Conservation (phyloP, 2,113 vertebrate genomes). For the Lates calcarifer region DNA sequence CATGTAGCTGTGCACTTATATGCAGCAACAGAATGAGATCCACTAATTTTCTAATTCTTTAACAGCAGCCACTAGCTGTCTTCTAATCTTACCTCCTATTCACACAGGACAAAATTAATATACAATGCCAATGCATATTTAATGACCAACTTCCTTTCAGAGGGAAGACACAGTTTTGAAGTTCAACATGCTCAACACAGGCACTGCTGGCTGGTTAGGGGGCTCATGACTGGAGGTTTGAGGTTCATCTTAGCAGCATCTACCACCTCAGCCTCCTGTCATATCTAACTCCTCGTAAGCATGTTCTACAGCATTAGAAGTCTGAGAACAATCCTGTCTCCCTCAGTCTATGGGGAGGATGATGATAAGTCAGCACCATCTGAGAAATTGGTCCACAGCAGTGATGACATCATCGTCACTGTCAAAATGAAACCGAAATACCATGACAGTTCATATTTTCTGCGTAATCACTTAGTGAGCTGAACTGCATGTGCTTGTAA, state of each 20-base stretch:
- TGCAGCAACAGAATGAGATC: not conserved
- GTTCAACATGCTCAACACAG: not conserved
- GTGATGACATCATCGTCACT: too few species aligned
- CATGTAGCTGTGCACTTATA: conserved; percentile 40
- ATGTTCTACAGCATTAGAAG: too few species aligned
- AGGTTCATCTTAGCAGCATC: not conserved
- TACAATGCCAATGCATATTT: conserved; percentile 56
- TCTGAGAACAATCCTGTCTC: too few species aligned
- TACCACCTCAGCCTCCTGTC: too few species aligned
- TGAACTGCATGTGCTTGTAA: too few species aligned
- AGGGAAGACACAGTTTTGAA: conserved; percentile 9
- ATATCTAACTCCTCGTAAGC: too few species aligned
- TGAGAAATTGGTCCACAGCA: too few species aligned
- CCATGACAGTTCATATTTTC: too few species aligned
- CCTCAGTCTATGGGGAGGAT: too few species aligned
- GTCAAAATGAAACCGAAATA: too few species aligned
- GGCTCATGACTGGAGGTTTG: not conserved
- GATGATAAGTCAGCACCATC: too few species aligned
- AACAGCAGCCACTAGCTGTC: conserved; percentile 33
- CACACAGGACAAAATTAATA: conserved; percentile 56
- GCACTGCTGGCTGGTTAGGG: not conserved
- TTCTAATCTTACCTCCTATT: conserved; percentile 62
- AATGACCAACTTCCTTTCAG: conserved; percentile 46
- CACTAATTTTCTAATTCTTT: conserved; percentile 28
- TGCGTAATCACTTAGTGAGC: too few species aligned